Conservation (phyloP, 2,113 vertebrate genomes). For the Sylvia atricapilla region DNA sequence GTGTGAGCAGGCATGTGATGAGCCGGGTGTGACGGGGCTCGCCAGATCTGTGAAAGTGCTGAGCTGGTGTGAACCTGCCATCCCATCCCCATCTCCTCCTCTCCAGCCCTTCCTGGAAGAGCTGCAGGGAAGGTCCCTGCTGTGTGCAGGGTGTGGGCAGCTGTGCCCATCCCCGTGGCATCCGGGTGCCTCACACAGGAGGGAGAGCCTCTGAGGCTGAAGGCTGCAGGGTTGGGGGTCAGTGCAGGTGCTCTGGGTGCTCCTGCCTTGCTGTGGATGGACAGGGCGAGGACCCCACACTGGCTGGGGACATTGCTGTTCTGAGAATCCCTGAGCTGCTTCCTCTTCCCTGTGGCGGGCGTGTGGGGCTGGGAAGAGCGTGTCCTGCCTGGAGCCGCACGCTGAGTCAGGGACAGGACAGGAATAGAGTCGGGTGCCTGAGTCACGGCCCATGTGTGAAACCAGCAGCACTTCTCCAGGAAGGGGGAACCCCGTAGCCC, state of each 20-base stretch:
- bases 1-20: constrained; percentile 9
- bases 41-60: constrained; percentile 33
- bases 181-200: background rate
- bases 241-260: background rate
- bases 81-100: background rate
- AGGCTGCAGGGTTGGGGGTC: background rate
- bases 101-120: constrained; percentile 40
- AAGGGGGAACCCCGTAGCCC: background rate
- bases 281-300: background rate
- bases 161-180: background rate
- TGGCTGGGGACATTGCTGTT: accelerated
- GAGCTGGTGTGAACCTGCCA: constrained; percentile 47
- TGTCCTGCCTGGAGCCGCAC: background rate
- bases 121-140: background rate
- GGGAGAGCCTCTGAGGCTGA: background rate
- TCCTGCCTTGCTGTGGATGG: background rate
- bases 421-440: background rate
- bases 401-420: background rate
- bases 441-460: background rate
- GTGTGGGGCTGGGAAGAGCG: background rate
- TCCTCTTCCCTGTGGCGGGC: accelerated
- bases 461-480: background rate
- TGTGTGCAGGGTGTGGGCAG: background rate
- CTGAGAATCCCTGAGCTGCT: background rate
- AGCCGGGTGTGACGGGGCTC: constrained; percentile 30